Percentiles rank a stretch among this genome's conserved stretches.
Conservation (phyloP, 2,888 invertebrate species). For the Chrysopilus asiliformis region DNA sequence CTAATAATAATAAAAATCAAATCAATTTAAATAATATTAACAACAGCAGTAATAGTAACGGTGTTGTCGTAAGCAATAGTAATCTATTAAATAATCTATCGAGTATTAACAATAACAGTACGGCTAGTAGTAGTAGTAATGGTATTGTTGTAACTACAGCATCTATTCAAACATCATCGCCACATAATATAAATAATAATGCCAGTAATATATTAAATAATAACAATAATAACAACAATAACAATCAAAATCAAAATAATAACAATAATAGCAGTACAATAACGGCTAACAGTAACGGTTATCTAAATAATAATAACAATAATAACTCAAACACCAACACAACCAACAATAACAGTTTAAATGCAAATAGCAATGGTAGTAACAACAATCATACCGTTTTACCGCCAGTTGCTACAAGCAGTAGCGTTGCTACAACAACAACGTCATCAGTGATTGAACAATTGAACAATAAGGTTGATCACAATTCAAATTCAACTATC, state of each 20-base stretch:
- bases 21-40: conserved; percentile 14
- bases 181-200: no score
- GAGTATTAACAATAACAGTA: conserved; percentile 13
- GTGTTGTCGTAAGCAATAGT: conserved; percentile 20
- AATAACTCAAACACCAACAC: no score
- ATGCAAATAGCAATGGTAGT: conserved; percentile 12
- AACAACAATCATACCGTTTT: conserved; percentile 7
- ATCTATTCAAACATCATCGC: conserved; percentile 8
- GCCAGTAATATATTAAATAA: conserved; percentile 3
- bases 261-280: conserved; percentile 16
- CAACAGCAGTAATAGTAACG: conserved; percentile 18
- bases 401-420: no score
- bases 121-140: conserved; percentile 13
- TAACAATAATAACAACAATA: no score
- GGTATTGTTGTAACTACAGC: conserved; percentile 14
- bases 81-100: conserved; percentile 12
- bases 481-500: no score
- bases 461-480: no score
- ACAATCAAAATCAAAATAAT: conserved; percentile 15
- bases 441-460: no score
- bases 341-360: no score
- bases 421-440: no score
- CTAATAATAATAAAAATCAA: conserved; percentile 15
- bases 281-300: conserved; percentile 20
- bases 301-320: no score